These are phyloP conservation scores for Sarotherodon lohbergeri DNA, from an alignment of 2,113 vertebrate genomes.

Conservation along the genomic window DNA sequence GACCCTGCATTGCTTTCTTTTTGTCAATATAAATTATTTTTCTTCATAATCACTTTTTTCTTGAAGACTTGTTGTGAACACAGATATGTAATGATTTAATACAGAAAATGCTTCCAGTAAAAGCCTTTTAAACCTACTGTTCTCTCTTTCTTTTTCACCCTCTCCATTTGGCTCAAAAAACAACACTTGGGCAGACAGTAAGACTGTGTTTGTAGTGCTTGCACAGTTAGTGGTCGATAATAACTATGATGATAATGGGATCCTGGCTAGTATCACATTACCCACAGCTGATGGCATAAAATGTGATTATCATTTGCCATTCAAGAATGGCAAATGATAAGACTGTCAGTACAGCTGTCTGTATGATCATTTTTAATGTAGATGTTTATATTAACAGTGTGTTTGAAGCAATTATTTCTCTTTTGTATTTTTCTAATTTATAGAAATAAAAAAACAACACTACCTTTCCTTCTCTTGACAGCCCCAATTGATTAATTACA, in stretches of 20 bases:
- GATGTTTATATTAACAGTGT: background rate
- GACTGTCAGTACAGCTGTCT: slow-evolving; percentile 3
- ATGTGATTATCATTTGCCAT: slow-evolving; percentile 28
- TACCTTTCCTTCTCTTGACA: background rate
- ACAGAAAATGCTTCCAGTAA: background rate
- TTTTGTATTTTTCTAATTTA: background rate
- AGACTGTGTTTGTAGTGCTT: slow-evolving; percentile 6
- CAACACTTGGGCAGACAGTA: background rate
- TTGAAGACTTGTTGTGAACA: background rate
- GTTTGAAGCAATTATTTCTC: background rate
- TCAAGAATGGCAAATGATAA: background rate
- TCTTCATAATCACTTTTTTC: background rate
- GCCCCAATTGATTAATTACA: background rate
- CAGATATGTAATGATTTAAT: background rate
- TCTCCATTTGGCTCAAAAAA: slow-evolving; percentile 3
- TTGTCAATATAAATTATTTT: background rate
- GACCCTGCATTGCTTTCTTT: background rate
- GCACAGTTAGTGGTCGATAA: slow-evolving; percentile 46
- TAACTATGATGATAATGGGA: slow-evolving; percentile 49
- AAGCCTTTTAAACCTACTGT: background rate
- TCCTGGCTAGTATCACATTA: slow-evolving; percentile 32
- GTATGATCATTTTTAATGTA: slow-evolving; percentile 4
- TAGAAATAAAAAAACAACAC: background rate
- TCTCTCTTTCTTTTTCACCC: background rate
- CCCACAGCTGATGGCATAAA: slow-evolving; percentile 39